phyloP scores from a whole-genome alignment of 1,140 invertebrate species.

The Conus betulinus region DNA sequence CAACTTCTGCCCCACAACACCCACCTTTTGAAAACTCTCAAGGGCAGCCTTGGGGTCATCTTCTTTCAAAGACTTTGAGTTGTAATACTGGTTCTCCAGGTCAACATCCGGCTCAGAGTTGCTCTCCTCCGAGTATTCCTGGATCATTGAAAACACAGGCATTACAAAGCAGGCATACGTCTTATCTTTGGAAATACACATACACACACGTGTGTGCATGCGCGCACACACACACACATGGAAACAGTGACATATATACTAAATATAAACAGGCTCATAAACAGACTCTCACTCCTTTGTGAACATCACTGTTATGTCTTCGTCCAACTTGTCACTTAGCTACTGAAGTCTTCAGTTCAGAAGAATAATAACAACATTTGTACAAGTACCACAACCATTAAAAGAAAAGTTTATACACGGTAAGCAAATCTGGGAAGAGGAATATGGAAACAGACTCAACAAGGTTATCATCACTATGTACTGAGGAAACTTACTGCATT shows the following conservation, averaged over 20 bases:
- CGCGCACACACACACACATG: not conserved
- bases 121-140: slow-evolving; percentile 79
- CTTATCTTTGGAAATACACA: not conserved
- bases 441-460: too few relatives aligned
- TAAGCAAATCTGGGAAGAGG: too few relatives aligned
- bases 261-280: not conserved
- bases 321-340: too few relatives aligned
- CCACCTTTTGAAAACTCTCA: slow-evolving; percentile 93
- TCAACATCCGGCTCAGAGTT: slow-evolving; percentile 96
- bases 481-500: too few relatives aligned
- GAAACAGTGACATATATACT: not conserved
- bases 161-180: not conserved
- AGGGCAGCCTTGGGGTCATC: slow-evolving; percentile 95
- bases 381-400: too few relatives aligned
- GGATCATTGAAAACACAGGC: slow-evolving; percentile 55
- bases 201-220: not conserved
- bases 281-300: too few relatives aligned
- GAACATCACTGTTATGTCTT: too few relatives aligned
- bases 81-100: slow-evolving; percentile 99
- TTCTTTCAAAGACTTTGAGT: slow-evolving; percentile 98
- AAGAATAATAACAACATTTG: too few relatives aligned
- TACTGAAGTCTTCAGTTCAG: too few relatives aligned
- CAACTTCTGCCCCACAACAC: not conserved
- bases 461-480: too few relatives aligned
- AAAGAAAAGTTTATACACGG: too few relatives aligned